phyloP scores from a whole-genome alignment of 2,797 vertebrate species.

The Poecilia gillii region DNA sequence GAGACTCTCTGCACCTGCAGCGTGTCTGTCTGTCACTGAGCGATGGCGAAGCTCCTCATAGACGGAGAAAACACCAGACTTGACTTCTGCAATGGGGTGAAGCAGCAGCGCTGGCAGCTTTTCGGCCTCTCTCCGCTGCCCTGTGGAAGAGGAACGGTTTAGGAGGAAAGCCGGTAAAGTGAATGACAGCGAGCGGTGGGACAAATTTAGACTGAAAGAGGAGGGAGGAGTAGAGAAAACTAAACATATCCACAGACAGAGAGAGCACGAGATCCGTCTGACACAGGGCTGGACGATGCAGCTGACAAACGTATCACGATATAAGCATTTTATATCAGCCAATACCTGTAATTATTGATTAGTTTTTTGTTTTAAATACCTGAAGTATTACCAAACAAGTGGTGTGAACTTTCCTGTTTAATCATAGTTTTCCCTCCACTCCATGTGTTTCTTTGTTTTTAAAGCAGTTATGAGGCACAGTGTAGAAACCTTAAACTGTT shows the following conservation, averaged over 20 bases:
- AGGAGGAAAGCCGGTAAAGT: slow-evolving; percentile 40
- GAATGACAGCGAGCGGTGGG: slow-evolving; percentile 32
- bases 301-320: no score
- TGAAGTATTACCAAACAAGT: no score
- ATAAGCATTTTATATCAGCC: no score
- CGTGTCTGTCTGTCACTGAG: slow-evolving; percentile 8
- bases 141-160: slow-evolving; percentile 64
- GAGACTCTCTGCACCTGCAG: slow-evolving; percentile 40
- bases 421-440: no score
- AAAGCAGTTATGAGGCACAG: no score
- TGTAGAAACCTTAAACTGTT: no score
- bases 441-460: no score
- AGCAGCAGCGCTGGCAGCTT: slow-evolving; percentile 47
- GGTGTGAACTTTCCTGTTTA: no score
- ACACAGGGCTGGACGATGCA: slow-evolving; percentile 22
- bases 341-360: no score
- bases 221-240: slow-evolving; percentile 42
- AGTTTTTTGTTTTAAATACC: no score
- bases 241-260: slow-evolving; percentile 36
- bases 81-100: slow-evolving; percentile 23
- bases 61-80: slow-evolving; percentile 23
- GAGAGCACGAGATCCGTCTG: slow-evolving; percentile 54
- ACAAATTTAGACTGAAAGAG: slow-evolving; percentile 47
- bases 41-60: slow-evolving; percentile 39
- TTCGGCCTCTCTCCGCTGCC: slow-evolving; percentile 40